Evolutionary conservation across 2,113 vertebrate species (phyloP).

Genomic region (Apeltes quadracus): DNA sequence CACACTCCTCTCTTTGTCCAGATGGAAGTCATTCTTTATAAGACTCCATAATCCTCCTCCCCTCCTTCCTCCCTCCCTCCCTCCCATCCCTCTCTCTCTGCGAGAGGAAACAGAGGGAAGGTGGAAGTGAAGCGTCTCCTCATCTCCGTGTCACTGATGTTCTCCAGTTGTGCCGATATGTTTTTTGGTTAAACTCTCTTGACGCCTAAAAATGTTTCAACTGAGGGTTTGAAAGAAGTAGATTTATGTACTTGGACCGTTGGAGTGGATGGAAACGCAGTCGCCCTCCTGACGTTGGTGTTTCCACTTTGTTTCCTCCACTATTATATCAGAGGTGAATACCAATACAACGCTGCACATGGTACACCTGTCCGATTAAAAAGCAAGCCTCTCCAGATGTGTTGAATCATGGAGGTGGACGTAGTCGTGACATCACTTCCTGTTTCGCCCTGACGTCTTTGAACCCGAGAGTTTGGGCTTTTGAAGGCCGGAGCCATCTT

Average conservation of each 20-base stretch:
- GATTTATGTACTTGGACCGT: neutral
- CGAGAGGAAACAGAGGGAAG: constrained; percentile 71
- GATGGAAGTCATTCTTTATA: constrained; percentile 81
- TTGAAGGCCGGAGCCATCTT: neutral
- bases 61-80: neutral
- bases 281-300: neutral
- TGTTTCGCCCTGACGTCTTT: neutral
- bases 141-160: constrained; percentile 41
- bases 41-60: constrained; percentile 25
- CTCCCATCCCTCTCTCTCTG: constrained; percentile 18
- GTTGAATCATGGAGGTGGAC: neutral
- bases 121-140: constrained; percentile 53
- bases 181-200: neutral
- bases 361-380: neutral
- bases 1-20: constrained; percentile 66
- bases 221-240: neutral
- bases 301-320: neutral
- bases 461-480: neutral
- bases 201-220: neutral
- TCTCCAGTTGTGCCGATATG: constrained; percentile 35
- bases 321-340: neutral
- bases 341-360: neutral
- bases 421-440: neutral
- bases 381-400: neutral
- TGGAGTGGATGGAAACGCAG: neutral